phyloP scores from a whole-genome alignment of 2,797 vertebrate genomes.

The Synaphobranchus kaupii region DNA sequence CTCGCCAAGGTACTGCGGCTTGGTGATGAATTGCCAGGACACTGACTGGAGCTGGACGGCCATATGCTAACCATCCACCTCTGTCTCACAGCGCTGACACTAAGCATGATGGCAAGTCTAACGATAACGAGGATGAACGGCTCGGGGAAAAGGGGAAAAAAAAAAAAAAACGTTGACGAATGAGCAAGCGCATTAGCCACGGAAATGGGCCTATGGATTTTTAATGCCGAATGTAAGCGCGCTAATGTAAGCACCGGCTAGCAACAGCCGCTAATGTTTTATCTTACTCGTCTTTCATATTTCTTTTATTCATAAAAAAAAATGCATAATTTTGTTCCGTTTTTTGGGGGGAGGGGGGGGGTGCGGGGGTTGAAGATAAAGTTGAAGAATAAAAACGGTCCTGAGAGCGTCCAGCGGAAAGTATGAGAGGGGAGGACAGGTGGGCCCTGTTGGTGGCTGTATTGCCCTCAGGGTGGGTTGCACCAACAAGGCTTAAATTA shows the following conservation, averaged over 20 bases:
- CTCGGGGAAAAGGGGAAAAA: neutral
- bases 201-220: constrained; percentile 2
- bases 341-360: neutral
- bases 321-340: neutral
- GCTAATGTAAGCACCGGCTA: neutral
- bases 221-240: neutral
- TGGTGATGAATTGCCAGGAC: neutral
- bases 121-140: neutral
- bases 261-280: neutral
- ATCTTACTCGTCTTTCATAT: neutral
- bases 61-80: neutral
- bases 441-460: neutral
- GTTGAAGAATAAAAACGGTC: constrained; percentile 13
- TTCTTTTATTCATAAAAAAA: neutral
- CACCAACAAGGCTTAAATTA: no score
- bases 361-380: constrained; percentile 38
- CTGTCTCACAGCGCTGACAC: neutral
- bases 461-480: constrained; percentile 16
- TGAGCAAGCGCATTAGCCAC: neutral
- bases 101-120: neutral
- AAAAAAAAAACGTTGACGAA: neutral
- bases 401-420: neutral
- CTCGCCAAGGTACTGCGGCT: neutral
- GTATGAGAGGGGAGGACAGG: neutral
- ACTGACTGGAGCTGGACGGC: neutral